phyloP scores from a whole-genome alignment of 1,140 invertebrate genomes.

The Pomacea maculata region DNA sequence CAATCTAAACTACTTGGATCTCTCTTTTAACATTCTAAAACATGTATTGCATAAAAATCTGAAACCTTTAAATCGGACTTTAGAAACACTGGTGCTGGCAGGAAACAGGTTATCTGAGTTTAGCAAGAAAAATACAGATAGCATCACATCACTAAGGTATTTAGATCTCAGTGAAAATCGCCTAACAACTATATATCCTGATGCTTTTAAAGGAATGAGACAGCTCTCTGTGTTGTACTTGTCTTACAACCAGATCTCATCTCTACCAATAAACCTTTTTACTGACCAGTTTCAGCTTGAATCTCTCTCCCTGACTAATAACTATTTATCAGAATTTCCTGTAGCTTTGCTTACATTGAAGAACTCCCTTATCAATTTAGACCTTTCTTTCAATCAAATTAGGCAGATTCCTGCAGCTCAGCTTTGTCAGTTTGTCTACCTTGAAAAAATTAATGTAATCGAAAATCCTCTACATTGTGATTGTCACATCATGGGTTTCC shows the following conservation, averaged over 20 bases:
- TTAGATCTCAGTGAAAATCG: constrained; percentile 28
- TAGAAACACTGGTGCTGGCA: constrained; percentile 20
- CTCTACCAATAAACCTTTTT: constrained; percentile 18
- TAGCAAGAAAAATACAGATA: not conserved
- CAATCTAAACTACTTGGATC: constrained; percentile 19
- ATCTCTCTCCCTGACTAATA: constrained; percentile 19
- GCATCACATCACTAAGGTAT: constrained; percentile 8
- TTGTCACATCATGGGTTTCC: constrained; percentile 16
- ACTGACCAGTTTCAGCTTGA: constrained; percentile 16
- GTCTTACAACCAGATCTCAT: constrained; percentile 22
- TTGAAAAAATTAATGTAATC: constrained; percentile 13
- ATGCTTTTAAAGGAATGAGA: constrained; percentile 16
- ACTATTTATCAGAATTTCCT: constrained; percentile 21
- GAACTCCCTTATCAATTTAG: constrained; percentile 14
- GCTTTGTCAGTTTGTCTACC: constrained; percentile 14
- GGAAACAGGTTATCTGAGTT: constrained; percentile 19
- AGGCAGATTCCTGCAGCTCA: not conserved
- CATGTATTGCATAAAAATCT: not conserved
- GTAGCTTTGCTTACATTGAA: constrained; percentile 9
- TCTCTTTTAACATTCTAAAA: constrained; percentile 20
- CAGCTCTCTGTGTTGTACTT: constrained; percentile 15
- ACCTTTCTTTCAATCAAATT: constrained; percentile 22
- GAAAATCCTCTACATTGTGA: constrained; percentile 23
- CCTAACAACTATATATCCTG: constrained; percentile 1
- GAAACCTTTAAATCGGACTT: constrained; percentile 10